Percentiles rank a stretch among this genome's conserved stretches.
phyloP scores from a whole-genome alignment of 1,140 invertebrate genomes.

The Pseudachorutes palmiensis region DNA sequence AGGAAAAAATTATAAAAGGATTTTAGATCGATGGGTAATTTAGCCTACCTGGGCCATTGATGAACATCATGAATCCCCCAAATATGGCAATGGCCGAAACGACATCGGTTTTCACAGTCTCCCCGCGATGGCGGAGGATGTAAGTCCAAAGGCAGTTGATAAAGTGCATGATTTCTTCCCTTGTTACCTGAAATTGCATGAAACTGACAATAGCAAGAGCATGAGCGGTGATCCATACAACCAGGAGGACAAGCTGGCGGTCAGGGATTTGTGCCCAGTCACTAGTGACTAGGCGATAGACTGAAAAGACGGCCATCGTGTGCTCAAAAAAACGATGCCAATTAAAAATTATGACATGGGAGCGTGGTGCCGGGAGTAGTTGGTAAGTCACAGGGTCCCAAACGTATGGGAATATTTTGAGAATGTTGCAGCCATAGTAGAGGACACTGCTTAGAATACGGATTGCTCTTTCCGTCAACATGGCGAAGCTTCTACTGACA shows the following conservation, averaged over 20 bases:
- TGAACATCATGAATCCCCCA: neutral
- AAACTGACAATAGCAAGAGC: neutral
- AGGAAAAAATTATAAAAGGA: neutral
- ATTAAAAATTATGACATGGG: neutral
- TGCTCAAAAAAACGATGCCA: neutral
- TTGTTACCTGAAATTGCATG: neutral
- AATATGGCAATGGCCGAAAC: neutral
- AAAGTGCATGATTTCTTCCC: neutral
- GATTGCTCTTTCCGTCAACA: neutral
- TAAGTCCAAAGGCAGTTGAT: neutral
- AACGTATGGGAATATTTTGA: neutral
- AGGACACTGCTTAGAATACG: neutral
- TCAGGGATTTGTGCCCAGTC: neutral
- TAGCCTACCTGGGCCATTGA: neutral
- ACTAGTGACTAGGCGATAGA: neutral
- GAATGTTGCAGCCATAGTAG: neutral
- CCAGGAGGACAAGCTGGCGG: neutral
- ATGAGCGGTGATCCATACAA: neutral
- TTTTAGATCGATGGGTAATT: neutral
- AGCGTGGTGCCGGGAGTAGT: neutral
- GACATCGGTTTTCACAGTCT: neutral
- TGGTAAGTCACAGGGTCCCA: neutral
- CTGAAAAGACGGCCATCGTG: neutral
- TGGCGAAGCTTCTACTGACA: neutral
- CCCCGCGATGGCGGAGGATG: neutral